Evolutionary conservation across 2,797 vertebrate genomes (phyloP).

Genomic region (Onychomys torridus): DNA sequence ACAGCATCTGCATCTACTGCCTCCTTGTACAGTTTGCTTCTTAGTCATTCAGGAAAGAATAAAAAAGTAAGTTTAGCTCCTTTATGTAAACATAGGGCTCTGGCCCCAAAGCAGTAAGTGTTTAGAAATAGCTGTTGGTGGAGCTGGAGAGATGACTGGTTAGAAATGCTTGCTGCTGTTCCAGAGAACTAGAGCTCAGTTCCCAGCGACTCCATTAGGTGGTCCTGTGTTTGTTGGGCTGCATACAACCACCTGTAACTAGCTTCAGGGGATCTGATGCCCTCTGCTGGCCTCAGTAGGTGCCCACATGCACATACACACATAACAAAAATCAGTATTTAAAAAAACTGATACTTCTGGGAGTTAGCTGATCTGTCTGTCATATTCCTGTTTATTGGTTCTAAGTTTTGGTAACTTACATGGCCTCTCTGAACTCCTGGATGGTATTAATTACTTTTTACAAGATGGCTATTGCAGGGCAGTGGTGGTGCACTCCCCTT

Average conservation of each 20-base stretch:
- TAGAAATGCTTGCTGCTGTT: neutral
- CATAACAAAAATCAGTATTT: neutral
- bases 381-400: neutral
- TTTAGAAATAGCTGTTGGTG: neutral
- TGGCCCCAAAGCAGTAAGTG: neutral
- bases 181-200: neutral
- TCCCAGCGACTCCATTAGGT: neutral
- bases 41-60: neutral
- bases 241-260: neutral
- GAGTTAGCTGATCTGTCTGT: neutral
- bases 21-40: neutral
- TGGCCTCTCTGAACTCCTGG: neutral
- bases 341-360: neutral
- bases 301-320: neutral
- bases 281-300: neutral
- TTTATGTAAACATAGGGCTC: neutral
- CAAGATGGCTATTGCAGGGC: neutral
- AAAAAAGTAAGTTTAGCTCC: neutral
- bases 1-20: neutral
- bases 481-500: neutral
- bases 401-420: neutral
- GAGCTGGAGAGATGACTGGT: neutral
- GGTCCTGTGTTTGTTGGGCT: neutral
- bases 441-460: neutral
- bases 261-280: neutral